Base-by-base conservation (phyloP, 2,113 vertebrate genomes). In the Dryoscopus gambensis region DNA sequence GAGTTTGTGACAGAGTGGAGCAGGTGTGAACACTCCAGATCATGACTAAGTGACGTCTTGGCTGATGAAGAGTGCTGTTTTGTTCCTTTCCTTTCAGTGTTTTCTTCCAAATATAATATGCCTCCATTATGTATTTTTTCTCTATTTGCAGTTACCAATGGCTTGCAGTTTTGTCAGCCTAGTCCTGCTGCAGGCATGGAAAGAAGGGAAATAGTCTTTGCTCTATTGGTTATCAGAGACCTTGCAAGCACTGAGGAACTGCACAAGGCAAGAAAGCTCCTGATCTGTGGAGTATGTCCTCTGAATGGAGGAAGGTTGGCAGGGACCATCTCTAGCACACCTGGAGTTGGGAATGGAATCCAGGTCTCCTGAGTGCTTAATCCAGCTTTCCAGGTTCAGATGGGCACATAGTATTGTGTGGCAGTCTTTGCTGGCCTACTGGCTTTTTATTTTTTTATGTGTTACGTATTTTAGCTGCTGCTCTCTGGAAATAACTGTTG, bases 21-120 rank as follows among this genome's bases (percentile, higher is more conserved):
- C 95, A 94, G 95, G 95, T 97, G 95, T 57, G 82, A 96, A 33
- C 85, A 21, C 77, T 94, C 78, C 70, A 84, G 53, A 91, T 94
- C 91, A 93, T 94, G 92, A 92, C 80, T 87, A 89, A 97, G 87
- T 92, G 88, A 52, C 64, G 73, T 86, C 93, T 92, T 4, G 4
- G 65, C 93, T 95, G 93, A 93, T 94, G 89, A 69, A 44, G 46
- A 88, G 47, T 57, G 63, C 64, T 89, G 77, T 64, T 91, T 92
- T 75, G 77, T 83, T 92, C 73, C 60, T 60, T 78, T 85, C 49
- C 50, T 37, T 84, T 84, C 75, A 55, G 1, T 96, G 87, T 90
- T 97, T 89, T 91, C 68, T 97, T 92, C 71, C 78, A 82, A 91
- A 90, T 75, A 52, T 76, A 87, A 93, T 97, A 95, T 87, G 47